A percentile compares a stretch with the other conserved stretches of the same genome.
Evolutionary conservation across 2,113 vertebrate species (phyloP).

Genomic region (Campylomormyrus numenius): DNA sequence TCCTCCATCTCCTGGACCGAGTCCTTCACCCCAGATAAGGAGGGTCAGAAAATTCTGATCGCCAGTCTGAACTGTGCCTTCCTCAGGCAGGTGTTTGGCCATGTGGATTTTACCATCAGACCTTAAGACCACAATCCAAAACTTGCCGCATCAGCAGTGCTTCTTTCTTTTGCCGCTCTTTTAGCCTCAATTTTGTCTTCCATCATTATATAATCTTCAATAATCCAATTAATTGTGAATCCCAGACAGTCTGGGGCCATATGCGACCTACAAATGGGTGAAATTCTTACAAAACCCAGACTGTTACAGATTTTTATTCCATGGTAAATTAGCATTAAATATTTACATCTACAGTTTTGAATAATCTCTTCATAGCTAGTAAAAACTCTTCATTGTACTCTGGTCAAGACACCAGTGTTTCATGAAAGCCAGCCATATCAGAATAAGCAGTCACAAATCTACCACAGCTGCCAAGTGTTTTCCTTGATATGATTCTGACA

Average conservation of each 20-base stretch:
- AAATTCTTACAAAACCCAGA: neutral
- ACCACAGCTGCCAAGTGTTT: neutral
- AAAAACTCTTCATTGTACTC: neutral
- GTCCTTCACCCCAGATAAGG: neutral
- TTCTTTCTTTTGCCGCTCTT: neutral
- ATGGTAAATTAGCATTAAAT: neutral
- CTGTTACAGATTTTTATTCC: neutral
- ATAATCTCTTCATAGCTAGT: neutral
- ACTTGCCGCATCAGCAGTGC: neutral
- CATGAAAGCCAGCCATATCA: neutral
- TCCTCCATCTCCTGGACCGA: conserved; percentile 10
- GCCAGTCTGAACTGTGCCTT: neutral
- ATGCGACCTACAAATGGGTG: neutral
- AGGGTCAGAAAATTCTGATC: neutral
- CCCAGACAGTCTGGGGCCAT: neutral
- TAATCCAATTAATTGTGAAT: neutral
- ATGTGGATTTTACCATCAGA: neutral
- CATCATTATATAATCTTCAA: neutral
- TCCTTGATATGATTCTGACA: neutral
- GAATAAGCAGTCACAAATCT: neutral
- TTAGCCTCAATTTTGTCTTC: neutral
- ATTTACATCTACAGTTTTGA: neutral
- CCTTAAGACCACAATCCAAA: neutral
- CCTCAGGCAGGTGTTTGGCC: neutral
- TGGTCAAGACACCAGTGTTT: neutral